Evolutionary conservation across 2,888 invertebrate genomes (phyloP).

Genomic region (Anodontia alba): DNA sequence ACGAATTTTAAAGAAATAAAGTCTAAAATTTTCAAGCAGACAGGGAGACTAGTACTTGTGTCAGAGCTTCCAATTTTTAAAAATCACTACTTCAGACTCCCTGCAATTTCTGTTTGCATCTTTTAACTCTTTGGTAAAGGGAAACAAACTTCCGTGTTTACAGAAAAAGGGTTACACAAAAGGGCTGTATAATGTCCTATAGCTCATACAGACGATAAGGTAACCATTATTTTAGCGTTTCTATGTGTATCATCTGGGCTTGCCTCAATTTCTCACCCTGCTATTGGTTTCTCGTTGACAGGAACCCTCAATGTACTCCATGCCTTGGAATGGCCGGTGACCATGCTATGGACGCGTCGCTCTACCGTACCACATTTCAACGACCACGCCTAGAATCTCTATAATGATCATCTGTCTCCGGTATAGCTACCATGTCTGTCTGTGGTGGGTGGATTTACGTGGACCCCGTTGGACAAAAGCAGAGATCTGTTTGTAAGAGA

Average conservation of each 20-base stretch:
- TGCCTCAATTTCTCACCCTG: slow-evolving; percentile 56
- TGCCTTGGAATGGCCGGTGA: slow-evolving; percentile 68
- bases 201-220: neutral
- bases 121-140: slow-evolving; percentile 25
- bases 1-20: too few species aligned
- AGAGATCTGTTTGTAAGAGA: too few species aligned
- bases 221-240: neutral
- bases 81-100: slow-evolving; percentile 45
- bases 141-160: neutral
- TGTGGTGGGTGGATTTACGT: neutral
- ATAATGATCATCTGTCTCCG: slow-evolving; percentile 17
- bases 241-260: slow-evolving; percentile 46
- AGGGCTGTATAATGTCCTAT: neutral
- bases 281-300: slow-evolving; percentile 67
- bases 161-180: neutral
- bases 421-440: neutral
- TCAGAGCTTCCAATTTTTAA: slow-evolving; percentile 18
- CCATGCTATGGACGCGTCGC: slow-evolving; percentile 32
- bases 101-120: slow-evolving; percentile 68
- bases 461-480: too few species aligned
- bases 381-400: slow-evolving; percentile 43
- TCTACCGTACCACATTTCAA: slow-evolving; percentile 59
- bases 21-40: neutral
- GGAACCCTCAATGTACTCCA: slow-evolving; percentile 64
- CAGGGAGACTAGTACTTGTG: neutral